Evolutionary conservation across 2,113 vertebrate genomes (phyloP).

Genomic region (Thomomys bottae): DNA sequence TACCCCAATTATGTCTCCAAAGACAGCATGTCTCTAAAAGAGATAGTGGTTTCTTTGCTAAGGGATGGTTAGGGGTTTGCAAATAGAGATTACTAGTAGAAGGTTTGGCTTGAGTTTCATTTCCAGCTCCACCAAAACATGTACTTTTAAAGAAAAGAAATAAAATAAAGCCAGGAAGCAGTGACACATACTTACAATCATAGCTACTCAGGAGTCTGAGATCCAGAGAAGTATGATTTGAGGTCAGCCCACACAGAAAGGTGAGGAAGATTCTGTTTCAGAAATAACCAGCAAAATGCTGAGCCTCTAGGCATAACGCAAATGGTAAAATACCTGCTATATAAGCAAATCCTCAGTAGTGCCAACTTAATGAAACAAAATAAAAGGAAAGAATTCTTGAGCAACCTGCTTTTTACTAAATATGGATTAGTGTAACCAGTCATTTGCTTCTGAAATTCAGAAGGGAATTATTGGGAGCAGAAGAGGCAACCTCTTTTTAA

Average conservation of each 20-base stretch:
- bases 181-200: no score
- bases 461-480: neutral
- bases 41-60: slow-evolving; percentile 1
- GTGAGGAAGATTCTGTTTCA: no score
- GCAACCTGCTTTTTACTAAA: neutral
- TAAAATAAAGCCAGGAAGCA: neutral
- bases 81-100: neutral
- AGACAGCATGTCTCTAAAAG: slow-evolving; percentile 21
- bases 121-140: neutral
- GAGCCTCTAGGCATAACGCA: no score
- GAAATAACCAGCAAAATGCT: no score
- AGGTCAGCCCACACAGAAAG: no score
- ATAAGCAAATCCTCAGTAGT: no score
- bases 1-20: neutral
- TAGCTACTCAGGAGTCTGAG: no score
- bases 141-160: neutral
- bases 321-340: no score
- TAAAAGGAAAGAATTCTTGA: neutral
- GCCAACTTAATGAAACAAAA: neutral
- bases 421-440: neutral
- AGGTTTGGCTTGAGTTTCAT: neutral
- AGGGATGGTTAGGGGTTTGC: neutral
- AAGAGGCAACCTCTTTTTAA: slow-evolving; percentile 28
- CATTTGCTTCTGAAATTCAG: neutral
- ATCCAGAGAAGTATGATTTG: no score